Conservation (phyloP, 2,113 vertebrate species). For the Lophura nycthemera region DNA sequence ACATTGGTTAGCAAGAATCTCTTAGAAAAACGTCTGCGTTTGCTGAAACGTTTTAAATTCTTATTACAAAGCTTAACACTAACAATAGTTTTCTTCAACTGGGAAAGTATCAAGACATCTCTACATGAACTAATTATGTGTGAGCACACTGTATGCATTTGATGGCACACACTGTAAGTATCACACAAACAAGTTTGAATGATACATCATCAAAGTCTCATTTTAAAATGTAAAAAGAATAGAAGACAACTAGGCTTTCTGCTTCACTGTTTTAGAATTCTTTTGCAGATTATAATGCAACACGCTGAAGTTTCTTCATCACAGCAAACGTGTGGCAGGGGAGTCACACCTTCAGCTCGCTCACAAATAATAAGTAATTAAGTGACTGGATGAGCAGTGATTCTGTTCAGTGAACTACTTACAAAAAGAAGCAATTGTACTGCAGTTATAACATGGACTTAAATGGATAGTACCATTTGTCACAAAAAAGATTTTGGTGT, state of each 20-base stretch:
- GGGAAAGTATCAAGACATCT: not conserved
- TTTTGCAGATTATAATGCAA: not conserved
- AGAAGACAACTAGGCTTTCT: not conserved
- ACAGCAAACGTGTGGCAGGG: not conserved
- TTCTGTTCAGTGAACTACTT: not conserved
- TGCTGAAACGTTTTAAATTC: not conserved
- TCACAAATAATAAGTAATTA: slow-evolving; percentile 18
- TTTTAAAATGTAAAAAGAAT: not conserved
- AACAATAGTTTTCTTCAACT: not conserved
- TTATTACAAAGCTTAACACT: not conserved
- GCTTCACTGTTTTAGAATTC: not conserved
- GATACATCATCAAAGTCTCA: not conserved
- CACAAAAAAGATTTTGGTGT: not conserved
- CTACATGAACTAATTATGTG: not conserved
- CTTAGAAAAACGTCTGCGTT: not conserved
- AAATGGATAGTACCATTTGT: not conserved
- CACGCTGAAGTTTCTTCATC: not conserved
- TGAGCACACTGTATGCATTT: not conserved
- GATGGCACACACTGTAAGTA: rapidly evolving
- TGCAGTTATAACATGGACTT: not conserved
- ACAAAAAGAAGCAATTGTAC: not conserved
- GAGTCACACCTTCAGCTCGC: not conserved
- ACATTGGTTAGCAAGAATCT: not conserved
- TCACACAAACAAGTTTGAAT: not conserved
- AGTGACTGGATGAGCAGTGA: not conserved